Conservation (phyloP, 2,113 vertebrate genomes). For the Acinonyx jubatus region DNA sequence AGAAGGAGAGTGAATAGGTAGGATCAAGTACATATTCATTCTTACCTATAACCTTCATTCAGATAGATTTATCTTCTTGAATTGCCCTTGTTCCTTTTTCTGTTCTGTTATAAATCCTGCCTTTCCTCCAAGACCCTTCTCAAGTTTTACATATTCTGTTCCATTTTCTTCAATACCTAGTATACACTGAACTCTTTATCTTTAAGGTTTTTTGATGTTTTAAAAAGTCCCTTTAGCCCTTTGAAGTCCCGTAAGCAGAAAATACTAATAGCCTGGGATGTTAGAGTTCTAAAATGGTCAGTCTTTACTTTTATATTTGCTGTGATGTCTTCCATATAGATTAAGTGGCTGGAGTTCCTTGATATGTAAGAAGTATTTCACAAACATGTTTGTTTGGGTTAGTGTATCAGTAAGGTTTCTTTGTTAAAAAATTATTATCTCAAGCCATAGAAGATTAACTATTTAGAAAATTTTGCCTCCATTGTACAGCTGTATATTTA, state of each 20-base stretch:
- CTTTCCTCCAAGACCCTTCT: neutral
- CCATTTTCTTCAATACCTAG: neutral
- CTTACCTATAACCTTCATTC: neutral
- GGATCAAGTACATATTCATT: neutral
- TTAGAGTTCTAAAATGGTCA: neutral
- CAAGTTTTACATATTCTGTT: neutral
- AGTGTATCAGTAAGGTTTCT: neutral
- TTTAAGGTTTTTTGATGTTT: neutral
- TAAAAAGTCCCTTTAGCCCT: neutral
- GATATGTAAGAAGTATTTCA: constrained; percentile 17
- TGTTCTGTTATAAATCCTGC: neutral
- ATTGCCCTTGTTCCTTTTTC: neutral
- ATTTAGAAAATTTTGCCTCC: neutral
- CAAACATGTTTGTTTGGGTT: neutral
- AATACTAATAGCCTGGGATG: neutral
- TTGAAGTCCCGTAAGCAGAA: neutral
- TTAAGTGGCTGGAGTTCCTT: neutral
- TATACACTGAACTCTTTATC: neutral
- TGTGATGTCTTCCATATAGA: neutral
- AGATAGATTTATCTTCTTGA: neutral
- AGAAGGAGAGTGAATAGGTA: neutral
- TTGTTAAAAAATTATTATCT: neutral
- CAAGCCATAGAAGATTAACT: neutral
- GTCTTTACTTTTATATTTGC: neutral
- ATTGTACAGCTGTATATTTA: neutral